A percentile compares a stretch with the other conserved stretches of the same genome.
Conservation (phyloP, 2,797 vertebrate species). For the Spinibarbus caldwelli region DNA sequence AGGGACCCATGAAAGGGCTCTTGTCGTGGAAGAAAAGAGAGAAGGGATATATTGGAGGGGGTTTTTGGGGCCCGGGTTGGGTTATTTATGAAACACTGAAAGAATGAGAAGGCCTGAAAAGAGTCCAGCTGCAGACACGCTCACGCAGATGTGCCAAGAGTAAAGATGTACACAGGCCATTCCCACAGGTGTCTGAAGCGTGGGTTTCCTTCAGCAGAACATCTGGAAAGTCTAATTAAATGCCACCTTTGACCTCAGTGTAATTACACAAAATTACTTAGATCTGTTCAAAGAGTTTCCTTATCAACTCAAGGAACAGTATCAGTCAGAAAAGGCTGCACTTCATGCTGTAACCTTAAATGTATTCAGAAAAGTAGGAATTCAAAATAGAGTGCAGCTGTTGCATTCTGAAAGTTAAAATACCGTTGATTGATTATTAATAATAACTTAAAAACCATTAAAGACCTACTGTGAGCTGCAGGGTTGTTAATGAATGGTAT, state of each 20-base stretch:
- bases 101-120: constrained; percentile 45
- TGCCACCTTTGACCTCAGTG: background rate
- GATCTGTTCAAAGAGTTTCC: background rate
- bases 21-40: constrained; percentile 38
- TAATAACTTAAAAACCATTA: background rate
- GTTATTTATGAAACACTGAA: constrained; percentile 18
- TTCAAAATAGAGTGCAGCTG: background rate
- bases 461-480: background rate
- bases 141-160: constrained; percentile 26
- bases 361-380: background rate
- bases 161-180: constrained; percentile 7
- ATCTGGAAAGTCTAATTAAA: constrained; percentile 12
- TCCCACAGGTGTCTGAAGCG: background rate
- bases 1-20: constrained; percentile 55
- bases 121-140: constrained; percentile 50
- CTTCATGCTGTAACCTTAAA: background rate
- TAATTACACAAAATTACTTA: background rate
- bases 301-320: background rate
- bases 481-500: background rate
- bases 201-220: constrained; percentile 1
- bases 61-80: constrained; percentile 6
- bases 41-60: constrained; percentile 19
- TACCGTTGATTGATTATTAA: background rate
- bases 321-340: background rate
- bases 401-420: background rate